Conservation (phyloP, 1,140 invertebrate genomes). For the Apis dorsata region DNA sequence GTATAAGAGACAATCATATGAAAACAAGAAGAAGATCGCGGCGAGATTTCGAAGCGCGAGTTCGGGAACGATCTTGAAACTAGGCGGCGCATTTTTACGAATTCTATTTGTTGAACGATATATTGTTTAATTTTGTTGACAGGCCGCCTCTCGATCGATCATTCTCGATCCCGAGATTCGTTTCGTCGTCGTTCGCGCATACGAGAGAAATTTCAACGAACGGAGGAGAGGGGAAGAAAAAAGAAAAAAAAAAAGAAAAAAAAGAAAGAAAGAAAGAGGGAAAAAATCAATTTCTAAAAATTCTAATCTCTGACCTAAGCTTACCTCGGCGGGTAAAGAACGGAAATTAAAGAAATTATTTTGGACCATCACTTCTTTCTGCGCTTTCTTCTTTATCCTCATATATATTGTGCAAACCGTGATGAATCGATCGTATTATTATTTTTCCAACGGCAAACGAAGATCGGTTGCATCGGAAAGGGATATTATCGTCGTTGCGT, state of each 20-base stretch:
- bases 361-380: neutral
- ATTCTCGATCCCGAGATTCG: conserved; percentile 18
- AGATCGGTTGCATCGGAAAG: no score
- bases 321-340: neutral
- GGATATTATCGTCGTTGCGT: no score
- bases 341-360: neutral
- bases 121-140: conserved; percentile 75
- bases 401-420: neutral
- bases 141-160: conserved; percentile 8
- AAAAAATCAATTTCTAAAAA: no score
- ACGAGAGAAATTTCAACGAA: conserved; percentile 52
- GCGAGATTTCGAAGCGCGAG: neutral
- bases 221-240: no score
- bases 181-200: neutral
- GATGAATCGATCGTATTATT: no score
- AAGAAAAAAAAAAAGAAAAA: no score
- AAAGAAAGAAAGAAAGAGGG: no score
- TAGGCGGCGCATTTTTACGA: conserved; percentile 58
- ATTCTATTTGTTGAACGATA: conserved; percentile 73
- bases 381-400: neutral
- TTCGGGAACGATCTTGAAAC: conserved; percentile 8
- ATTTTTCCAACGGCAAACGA: no score
- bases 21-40: conserved; percentile 25
- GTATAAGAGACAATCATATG: conserved; percentile 61
- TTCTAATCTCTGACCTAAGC: no score